phyloP scores from a whole-genome alignment of 2,113 vertebrate species.

The Prochilodus magdalenae region DNA sequence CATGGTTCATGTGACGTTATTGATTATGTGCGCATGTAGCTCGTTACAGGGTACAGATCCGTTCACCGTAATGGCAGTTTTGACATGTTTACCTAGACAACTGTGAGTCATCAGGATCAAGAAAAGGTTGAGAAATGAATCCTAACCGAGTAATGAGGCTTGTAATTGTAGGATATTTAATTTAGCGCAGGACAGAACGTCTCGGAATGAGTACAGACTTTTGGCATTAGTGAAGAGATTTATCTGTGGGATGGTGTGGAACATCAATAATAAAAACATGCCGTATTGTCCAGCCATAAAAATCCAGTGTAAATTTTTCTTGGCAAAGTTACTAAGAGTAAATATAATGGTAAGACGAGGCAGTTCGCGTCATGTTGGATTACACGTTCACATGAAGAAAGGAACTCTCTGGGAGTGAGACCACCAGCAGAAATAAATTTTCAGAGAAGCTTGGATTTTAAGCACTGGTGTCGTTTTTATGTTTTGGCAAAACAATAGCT shows the following conservation, averaged over 20 bases:
- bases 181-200: too few relatives aligned
- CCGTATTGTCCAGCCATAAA: neutral
- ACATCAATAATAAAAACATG: neutral
- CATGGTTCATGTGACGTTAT: too few relatives aligned
- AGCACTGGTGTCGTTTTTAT: slow-evolving; percentile 19
- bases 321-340: neutral
- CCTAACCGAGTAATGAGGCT: too few relatives aligned
- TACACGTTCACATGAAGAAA: neutral
- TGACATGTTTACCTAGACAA: too few relatives aligned
- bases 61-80: too few relatives aligned
- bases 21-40: too few relatives aligned
- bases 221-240: neutral
- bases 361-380: neutral
- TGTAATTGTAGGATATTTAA: too few relatives aligned
- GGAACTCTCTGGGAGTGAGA: slow-evolving; percentile 7
- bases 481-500: neutral
- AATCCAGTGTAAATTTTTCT: neutral
- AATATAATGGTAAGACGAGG: neutral
- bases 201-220: neutral
- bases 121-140: too few relatives aligned
- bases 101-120: too few relatives aligned
- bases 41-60: too few relatives aligned
- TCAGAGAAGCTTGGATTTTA: neutral
- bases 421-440: neutral
- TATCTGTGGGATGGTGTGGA: neutral